Conservation (phyloP, 2,113 vertebrate species). For the Neodontobutis hainanensis region DNA sequence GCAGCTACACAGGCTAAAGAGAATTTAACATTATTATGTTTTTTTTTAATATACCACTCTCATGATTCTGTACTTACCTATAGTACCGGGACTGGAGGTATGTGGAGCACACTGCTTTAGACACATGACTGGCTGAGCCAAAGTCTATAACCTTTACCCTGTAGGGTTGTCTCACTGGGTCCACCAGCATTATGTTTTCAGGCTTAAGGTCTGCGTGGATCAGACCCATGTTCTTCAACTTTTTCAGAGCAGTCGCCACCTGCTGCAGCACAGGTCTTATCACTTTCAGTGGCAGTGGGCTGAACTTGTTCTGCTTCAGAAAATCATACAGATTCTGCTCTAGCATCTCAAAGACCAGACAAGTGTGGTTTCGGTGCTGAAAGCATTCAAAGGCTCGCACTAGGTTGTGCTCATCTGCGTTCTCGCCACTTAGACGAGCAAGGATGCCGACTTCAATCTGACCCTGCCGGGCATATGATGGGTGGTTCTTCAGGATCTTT, state of each 20-base stretch:
- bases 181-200: slow-evolving; percentile 99
- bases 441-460: slow-evolving; percentile 98
- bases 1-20: too few species aligned
- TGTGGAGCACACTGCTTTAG: slow-evolving; percentile 98
- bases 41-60: neutral
- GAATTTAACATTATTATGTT: neutral
- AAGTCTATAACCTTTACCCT: slow-evolving; percentile 99
- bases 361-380: slow-evolving; percentile 97
- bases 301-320: slow-evolving; percentile 99
- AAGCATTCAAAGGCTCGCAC: slow-evolving; percentile 98
- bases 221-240: slow-evolving; percentile 97
- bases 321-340: slow-evolving; percentile 99
- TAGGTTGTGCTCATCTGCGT: slow-evolving; percentile 97
- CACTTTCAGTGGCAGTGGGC: slow-evolving; percentile 96
- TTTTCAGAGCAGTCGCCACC: slow-evolving; percentile 97
- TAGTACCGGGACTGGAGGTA: slow-evolving; percentile 99
- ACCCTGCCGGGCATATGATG: slow-evolving; percentile 96
- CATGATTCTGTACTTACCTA: slow-evolving; percentile 82
- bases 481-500: slow-evolving; percentile 98
- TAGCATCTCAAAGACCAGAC: slow-evolving; percentile 98
- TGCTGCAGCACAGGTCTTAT: slow-evolving; percentile 98
- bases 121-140: slow-evolving; percentile 98
- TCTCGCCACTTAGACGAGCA: slow-evolving; percentile 93
- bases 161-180: slow-evolving; percentile 96
- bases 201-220: slow-evolving; percentile 99